These are phyloP conservation scores for Mythimna impura DNA, from an alignment of 2,888 invertebrate species.

Conservation along the genomic window DNA sequence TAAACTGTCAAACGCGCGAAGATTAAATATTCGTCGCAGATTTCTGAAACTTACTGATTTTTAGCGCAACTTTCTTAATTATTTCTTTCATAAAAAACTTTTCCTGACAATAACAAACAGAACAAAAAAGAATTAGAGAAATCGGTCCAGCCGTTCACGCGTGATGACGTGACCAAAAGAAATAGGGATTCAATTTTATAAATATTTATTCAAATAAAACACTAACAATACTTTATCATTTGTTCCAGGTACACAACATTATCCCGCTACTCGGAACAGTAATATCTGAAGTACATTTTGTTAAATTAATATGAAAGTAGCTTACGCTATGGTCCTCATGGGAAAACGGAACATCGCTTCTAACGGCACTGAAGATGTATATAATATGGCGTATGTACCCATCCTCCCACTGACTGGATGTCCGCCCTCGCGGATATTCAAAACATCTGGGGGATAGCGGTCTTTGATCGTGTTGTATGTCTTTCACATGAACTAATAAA, in stretches of 20 bases:
- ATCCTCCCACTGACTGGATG: not conserved
- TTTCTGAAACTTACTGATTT: no score
- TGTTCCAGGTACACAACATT: slow-evolving; percentile 52
- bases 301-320: slow-evolving; percentile 41
- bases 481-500: not conserved
- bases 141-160: no score
- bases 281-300: slow-evolving; percentile 39
- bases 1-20: no score
- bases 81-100: no score
- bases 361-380: slow-evolving; percentile 11
- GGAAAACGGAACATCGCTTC: slow-evolving; percentile 21
- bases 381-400: slow-evolving; percentile 8
- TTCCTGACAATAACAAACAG: no score
- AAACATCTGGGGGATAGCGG: not conserved
- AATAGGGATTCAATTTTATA: not conserved
- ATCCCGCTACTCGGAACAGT: slow-evolving; percentile 12
- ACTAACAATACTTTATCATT: slow-evolving; percentile 35
- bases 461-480: not conserved
- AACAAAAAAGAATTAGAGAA: no score
- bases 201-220: not conserved
- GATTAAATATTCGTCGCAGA: no score
- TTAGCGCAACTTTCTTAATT: no score
- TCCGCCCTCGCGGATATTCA: not conserved
- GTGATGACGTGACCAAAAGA: no score
- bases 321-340: slow-evolving; percentile 30